Base-by-base conservation (phyloP, 2,888 invertebrate genomes). In the Eucriotettix oculatus region DNA sequence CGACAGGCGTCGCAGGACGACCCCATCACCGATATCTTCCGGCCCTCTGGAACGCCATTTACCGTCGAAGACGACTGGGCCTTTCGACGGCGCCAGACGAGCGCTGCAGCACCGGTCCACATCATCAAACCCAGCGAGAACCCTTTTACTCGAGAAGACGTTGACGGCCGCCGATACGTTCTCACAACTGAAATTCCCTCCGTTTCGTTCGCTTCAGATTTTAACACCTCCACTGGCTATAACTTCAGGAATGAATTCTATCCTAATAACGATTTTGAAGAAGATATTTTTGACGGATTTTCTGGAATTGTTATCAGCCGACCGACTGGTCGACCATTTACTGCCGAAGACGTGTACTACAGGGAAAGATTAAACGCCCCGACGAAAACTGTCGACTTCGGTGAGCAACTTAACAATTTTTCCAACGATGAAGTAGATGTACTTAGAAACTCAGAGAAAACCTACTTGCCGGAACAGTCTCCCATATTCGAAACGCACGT, bases 11-110 rank as follows among this genome's bases (percentile, higher is more conserved):
- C 29, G 12, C 54, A 29, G 17, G 57, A 44, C 16, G 53, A 53
- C 7, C 57, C 60, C n/a, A 60, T 57, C n/a, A 60, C 57, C 5
- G 60, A 60, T 44, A 57, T 57, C 17, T 53, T 16, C 40, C 44
- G 53, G 16, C 60, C 60, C 10, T 10, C 57, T 7, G 60, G 60
- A 16, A 42, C 44, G 11, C 60, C 60, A 29, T 60, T 60, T 54
- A 60, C 57, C 16, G 12, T n/a, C 3, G 60, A 60, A n/a, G 60
- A 60, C 40, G 54, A 41, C n/a, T 40, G 54, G 12, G 9, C 14
- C n/a, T 14, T 14, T 48, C n/a, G 12, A 48, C 12, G 48, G 48
- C 12, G n/a, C 5, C 14, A 48, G 48, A 48, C 48, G n/a, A n/a
- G 12, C n/a, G 48, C 48, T 14, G 48, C 48, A 1, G n/a, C n/a